A percentile compares a stretch with the other conserved stretches of the same genome.
phyloP scores from a whole-genome alignment of 2,797 vertebrate genomes.

The Mergus octosetaceus region DNA sequence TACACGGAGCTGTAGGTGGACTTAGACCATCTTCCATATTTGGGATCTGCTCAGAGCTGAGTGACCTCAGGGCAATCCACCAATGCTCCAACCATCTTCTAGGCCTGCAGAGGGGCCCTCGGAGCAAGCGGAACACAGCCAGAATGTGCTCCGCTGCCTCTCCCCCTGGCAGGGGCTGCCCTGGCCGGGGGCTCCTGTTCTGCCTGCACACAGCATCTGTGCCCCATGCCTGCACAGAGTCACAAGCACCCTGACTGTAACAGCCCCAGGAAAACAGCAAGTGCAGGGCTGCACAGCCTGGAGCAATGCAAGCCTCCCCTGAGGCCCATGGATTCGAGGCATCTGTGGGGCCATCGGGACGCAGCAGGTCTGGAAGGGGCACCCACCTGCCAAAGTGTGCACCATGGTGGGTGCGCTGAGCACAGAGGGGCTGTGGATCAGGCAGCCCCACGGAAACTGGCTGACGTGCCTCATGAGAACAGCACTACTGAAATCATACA shows the following conservation, averaged over 20 bases:
- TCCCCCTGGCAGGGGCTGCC: background rate
- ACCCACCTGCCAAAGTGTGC: no score
- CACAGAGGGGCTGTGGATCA: no score
- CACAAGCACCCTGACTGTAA: background rate
- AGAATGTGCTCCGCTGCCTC: background rate
- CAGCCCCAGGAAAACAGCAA: no score
- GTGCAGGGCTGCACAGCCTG: no score
- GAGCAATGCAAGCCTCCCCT: no score
- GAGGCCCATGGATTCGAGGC: no score
- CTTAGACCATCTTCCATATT: conserved; percentile 61
- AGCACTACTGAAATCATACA: conserved; percentile 5
- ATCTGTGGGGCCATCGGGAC: no score
- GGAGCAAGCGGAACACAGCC: background rate
- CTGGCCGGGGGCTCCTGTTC: background rate
- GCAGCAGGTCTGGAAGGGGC: no score
- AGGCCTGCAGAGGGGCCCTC: background rate
- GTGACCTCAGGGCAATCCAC: conserved; percentile 39
- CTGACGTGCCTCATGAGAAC: background rate
- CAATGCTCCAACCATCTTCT: background rate
- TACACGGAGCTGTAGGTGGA: conserved; percentile 49
- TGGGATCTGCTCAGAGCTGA: conserved; percentile 26
- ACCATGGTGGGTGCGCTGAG: no score
- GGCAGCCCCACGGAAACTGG: no score
- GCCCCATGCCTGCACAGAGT: background rate
- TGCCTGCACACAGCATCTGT: background rate